phyloP scores from a whole-genome alignment of 2,797 vertebrate species.

The Nyctibius grandis region DNA sequence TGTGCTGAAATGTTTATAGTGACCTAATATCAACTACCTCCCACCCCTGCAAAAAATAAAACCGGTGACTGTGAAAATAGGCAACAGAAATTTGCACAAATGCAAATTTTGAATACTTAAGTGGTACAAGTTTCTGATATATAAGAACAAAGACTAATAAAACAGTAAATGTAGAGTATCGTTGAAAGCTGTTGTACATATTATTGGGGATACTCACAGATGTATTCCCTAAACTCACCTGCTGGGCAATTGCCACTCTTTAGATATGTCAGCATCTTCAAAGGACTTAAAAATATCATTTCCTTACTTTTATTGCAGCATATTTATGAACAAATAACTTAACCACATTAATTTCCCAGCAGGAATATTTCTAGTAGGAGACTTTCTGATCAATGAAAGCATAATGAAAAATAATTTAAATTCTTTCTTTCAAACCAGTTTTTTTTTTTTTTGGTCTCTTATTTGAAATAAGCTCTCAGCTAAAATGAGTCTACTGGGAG shows the following conservation, averaged over 20 bases:
- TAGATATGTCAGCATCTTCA: neutral
- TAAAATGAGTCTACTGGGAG: neutral
- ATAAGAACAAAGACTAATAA: neutral
- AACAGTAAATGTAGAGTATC: neutral
- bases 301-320: neutral
- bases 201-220: neutral
- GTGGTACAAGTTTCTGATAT: neutral
- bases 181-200: neutral
- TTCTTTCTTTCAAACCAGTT: neutral
- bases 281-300: neutral
- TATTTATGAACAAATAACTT: neutral
- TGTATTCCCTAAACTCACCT: neutral
- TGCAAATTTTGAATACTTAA: neutral
- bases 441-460: neutral
- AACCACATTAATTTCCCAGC: neutral
- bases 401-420: conserved; percentile 26
- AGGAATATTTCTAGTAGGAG: neutral
- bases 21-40: neutral
- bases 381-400: neutral
- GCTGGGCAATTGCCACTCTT: neutral
- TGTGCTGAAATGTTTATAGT: neutral
- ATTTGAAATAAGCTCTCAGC: neutral
- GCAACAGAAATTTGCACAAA: neutral
- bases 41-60: neutral
- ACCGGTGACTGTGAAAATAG: accelerated